Evolutionary conservation across 1,140 invertebrate genomes (phyloP).

Genomic region (Philopotamus ludificatus): DNA sequence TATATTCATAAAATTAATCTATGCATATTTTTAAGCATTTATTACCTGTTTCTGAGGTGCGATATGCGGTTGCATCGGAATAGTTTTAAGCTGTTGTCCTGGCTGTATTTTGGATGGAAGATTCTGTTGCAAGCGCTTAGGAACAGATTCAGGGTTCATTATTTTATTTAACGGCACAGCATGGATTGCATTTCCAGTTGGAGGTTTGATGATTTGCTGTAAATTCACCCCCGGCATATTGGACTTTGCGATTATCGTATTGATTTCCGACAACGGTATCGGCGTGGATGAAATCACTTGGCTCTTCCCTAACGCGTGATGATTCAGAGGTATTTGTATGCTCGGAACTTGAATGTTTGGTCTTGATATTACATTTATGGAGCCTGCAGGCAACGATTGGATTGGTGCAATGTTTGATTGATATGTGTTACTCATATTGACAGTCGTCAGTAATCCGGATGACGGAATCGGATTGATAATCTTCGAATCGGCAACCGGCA

Average conservation of each 20-base stretch:
- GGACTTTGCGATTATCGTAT: conserved; percentile 7
- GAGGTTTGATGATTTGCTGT: conserved; percentile 1
- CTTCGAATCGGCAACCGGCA: neutral
- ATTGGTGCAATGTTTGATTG: too few species aligned
- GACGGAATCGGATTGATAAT: neutral
- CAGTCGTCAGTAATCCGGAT: too few species aligned
- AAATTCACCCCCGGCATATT: neutral
- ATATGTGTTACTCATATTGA: too few species aligned
- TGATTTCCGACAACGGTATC: neutral
- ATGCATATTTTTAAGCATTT: neutral
- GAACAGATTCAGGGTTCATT: neutral
- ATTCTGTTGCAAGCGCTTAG: conserved; percentile 18
- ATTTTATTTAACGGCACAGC: neutral
- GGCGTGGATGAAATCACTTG: neutral
- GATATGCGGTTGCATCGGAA: conserved; percentile 34
- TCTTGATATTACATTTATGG: conserved; percentile 18
- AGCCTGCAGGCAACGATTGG: too few species aligned
- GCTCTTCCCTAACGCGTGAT: neutral
- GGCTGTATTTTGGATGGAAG: conserved; percentile 24
- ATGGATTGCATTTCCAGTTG: neutral
- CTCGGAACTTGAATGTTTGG: neutral
- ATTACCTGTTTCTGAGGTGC: conserved; percentile 36
- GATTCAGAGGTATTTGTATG: neutral
- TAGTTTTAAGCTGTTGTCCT: conserved; percentile 28
- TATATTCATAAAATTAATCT: conserved; percentile 15